Evolutionary conservation across 2,888 invertebrate genomes (phyloP).

Genomic region (Aphelenchoides bicaudatus): DNA sequence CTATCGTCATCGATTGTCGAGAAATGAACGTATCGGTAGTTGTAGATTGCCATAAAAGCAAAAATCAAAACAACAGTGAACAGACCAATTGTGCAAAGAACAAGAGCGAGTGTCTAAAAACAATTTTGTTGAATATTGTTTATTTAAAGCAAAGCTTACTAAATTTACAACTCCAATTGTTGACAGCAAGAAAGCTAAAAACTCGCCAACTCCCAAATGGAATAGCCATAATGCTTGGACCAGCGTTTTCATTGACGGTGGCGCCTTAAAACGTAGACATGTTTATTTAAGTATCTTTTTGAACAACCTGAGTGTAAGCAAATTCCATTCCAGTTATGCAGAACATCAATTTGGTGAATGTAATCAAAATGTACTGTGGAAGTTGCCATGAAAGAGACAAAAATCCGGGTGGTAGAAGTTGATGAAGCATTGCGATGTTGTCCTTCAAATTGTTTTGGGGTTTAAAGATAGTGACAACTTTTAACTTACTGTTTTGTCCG

Average conservation of each 20-base stretch:
- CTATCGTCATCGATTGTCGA: constrained; percentile 5
- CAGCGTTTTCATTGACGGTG: constrained; percentile 11
- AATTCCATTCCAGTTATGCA: constrained; percentile 12
- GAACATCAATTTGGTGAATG: constrained; percentile 12
- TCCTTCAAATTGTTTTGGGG: neutral
- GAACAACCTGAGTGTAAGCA: constrained; percentile 14
- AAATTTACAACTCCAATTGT: constrained; percentile 2
- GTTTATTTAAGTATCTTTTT: neutral
- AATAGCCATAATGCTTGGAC: constrained; percentile 15
- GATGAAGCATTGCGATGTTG: constrained; percentile 1
- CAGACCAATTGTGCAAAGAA: constrained; percentile 1
- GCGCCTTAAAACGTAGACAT: constrained; percentile 3
- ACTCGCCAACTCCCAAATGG: constrained; percentile 2
- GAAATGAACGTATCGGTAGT: constrained; percentile 12
- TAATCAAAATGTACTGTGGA: constrained; percentile 11
- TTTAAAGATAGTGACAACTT: too few relatives aligned
- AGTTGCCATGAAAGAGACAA: constrained; percentile 3
- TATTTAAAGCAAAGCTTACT: neutral
- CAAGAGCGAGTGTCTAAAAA: constrained; percentile 6
- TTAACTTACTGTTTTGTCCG: neutral
- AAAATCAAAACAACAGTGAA: neutral
- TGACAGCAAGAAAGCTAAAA: neutral
- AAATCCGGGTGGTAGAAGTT: constrained; percentile 8
- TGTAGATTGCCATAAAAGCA: neutral
- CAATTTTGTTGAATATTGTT: neutral